Conservation (phyloP, 2,113 vertebrate genomes). For the Lepus americanus region DNA sequence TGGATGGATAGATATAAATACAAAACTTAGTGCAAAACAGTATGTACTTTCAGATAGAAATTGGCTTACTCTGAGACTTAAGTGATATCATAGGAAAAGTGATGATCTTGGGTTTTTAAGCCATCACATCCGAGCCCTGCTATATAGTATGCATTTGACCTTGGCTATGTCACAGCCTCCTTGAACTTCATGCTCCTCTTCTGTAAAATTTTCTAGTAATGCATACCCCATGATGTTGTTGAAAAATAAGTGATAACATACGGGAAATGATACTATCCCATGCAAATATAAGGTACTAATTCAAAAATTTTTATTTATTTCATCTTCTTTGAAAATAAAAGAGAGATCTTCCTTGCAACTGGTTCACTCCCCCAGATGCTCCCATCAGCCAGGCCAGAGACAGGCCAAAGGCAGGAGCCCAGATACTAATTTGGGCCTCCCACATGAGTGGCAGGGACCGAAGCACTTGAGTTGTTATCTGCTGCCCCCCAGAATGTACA, state of each 20-base stretch:
- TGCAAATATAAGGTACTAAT: not conserved
- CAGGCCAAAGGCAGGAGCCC: too few relatives aligned
- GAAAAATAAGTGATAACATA: not conserved
- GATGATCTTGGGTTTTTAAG: not conserved
- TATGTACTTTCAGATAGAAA: conserved; percentile 17
- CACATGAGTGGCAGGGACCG: too few relatives aligned
- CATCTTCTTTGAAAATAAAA: too few relatives aligned
- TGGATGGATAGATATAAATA: not conserved
- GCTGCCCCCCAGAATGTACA: too few relatives aligned
- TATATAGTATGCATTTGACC: conserved; percentile 4
- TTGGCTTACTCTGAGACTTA: not conserved
- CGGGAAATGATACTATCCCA: not conserved
- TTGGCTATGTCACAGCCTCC: conserved; percentile 6
- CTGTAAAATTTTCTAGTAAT: conserved; percentile 38
- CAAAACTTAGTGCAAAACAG: not conserved
- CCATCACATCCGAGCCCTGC: not conserved
- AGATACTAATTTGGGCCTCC: too few relatives aligned
- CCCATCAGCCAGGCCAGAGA: too few relatives aligned
- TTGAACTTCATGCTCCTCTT: conserved; percentile 11
- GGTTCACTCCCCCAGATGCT: too few relatives aligned
- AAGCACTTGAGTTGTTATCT: too few relatives aligned
- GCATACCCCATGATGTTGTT: not conserved
- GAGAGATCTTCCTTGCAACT: too few relatives aligned
- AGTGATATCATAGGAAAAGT: not conserved
- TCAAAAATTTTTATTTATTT: too few relatives aligned